Conservation (phyloP, 2,113 vertebrate genomes). For the Danionella cerebrum region DNA sequence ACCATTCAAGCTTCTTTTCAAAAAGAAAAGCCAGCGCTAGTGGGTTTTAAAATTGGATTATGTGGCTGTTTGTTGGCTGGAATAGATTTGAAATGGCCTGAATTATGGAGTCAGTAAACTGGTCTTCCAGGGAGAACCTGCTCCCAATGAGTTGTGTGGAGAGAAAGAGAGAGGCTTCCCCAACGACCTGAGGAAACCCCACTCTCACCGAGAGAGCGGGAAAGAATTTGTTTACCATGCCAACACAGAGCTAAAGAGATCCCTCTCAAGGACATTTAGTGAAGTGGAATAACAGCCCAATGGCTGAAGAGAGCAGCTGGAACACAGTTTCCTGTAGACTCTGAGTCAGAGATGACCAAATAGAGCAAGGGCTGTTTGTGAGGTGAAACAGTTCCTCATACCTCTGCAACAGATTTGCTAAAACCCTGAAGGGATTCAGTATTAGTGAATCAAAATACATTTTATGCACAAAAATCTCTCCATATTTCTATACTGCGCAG, state of each 20-base stretch:
- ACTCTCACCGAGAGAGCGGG: constrained; percentile 16
- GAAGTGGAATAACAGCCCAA: constrained; percentile 28
- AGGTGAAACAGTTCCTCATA: neutral
- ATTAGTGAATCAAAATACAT: neutral
- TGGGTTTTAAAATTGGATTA: neutral
- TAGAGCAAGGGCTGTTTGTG: neutral
- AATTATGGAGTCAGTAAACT: neutral
- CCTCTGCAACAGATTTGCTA: neutral
- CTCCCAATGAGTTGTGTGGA: neutral
- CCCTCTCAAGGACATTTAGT: constrained; percentile 23
- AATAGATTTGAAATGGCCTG: neutral
- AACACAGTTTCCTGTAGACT: constrained; percentile 6
- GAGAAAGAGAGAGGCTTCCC: constrained; percentile 23
- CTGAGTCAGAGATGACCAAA: neutral
- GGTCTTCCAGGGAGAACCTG: neutral
- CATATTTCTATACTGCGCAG: neutral
- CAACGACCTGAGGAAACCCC: constrained; percentile 61
- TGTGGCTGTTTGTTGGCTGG: neutral
- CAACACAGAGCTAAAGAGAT: constrained; percentile 25
- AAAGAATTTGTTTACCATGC: constrained; percentile 18
- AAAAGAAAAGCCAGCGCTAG: too few species aligned
- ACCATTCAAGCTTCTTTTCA: neutral
- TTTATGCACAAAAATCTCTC: neutral
- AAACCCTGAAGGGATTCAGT: neutral
- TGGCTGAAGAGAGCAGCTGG: neutral